Conservation (phyloP, 2,888 invertebrate genomes). For the Rhagium mordax region DNA sequence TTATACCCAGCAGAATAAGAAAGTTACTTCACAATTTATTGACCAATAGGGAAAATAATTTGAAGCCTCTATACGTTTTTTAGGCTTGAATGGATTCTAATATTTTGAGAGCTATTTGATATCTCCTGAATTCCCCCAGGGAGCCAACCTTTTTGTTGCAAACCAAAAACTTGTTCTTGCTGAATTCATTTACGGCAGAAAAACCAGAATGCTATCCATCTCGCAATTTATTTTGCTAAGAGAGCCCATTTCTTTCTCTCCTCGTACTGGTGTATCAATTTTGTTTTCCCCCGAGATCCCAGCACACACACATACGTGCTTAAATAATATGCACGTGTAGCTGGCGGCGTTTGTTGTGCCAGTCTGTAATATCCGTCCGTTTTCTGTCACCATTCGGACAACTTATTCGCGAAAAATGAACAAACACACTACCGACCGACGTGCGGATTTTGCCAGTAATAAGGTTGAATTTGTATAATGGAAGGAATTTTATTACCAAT, state of each 20-base stretch:
- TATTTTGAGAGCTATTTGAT: not conserved
- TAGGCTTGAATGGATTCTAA: no score
- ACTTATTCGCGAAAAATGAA: slow-evolving; percentile 14
- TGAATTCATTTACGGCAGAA: not conserved
- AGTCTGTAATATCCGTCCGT: not conserved
- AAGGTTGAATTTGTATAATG: no score
- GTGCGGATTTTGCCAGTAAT: no score
- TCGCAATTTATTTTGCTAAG: not conserved
- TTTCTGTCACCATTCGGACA: slow-evolving; percentile 19
- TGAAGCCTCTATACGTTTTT: no score
- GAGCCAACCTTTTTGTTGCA: not conserved
- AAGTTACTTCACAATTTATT: no score
- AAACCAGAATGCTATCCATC: not conserved
- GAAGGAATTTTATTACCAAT: no score
- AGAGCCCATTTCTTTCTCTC: not conserved
- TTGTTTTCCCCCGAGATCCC: not conserved
- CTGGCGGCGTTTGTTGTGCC: not conserved
- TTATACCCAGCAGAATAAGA: no score
- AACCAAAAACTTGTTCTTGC: not conserved
- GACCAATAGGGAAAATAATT: no score
- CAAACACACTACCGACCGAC: no score
- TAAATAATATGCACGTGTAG: not conserved
- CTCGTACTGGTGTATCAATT: not conserved
- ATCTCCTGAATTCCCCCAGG: not conserved
- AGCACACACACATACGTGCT: not conserved